Evolutionary conservation across 2,113 vertebrate genomes (phyloP), one percentile per base, ranked within the genome.

Genomic region (Anthoscopus minutus): DNA sequence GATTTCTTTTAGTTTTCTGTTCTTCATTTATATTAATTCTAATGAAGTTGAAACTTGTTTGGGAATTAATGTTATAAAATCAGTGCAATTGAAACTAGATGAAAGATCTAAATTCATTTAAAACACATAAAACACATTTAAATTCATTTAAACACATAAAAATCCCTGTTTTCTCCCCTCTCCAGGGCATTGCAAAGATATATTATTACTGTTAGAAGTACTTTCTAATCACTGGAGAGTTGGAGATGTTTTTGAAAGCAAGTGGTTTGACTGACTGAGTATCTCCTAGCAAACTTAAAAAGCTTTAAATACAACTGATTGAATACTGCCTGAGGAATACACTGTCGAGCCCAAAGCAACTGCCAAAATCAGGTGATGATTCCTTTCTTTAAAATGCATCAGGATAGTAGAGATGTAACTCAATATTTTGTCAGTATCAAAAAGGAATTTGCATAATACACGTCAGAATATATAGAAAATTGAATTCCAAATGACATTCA

Each of bases 391-490:
- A 81, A 89, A 92, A 40, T 22, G n/a, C 20, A 83, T 89, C 50
- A 57, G 22, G 22, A 33, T 53, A 69, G 28, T 72, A 89, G 78
- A 87, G 48, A 77, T 3, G 2, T 38, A 73, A 50, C 27, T 96
- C 65, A 93, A 53, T 92, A 57, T 95, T 96, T 93, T 96, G 84
- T 89, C 79, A 96, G 45, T 66, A 77, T 48, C 40, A 58, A 58
- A 93, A 82, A 87, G 23, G 15, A 81, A 81, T 86, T 82, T 73
- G 54, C 10, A 7, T 71, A 82, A 92, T 35, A 86, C 31, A 37
- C 19, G 21, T 44, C 25, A 71, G 16, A 48, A 37, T 66, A 86
- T 58, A 58, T 31, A 78, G 65, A 73, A 85, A 91, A 81, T 18
- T 40, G 40, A 86, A 94, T 91, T 40, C 15, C 42, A 61, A 53